A percentile compares a stretch with the other conserved stretches of the same genome.
Conservation (phyloP, 2,797 vertebrate species). For the Falco biarmicus region DNA sequence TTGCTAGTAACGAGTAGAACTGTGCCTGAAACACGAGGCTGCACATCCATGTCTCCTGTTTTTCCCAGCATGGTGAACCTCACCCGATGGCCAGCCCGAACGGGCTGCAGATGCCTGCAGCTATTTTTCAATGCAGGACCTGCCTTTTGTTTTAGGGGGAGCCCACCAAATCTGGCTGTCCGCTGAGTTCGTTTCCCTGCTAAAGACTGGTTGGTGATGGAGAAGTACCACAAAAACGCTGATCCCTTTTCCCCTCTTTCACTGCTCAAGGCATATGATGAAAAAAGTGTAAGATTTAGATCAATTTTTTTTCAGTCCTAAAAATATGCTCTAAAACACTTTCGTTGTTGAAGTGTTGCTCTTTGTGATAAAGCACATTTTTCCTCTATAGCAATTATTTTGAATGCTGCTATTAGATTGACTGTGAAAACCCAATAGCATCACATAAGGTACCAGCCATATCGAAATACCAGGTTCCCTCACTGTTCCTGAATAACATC, state of each 20-base stretch:
- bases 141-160: background rate
- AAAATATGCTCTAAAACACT: background rate
- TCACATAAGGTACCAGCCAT: background rate
- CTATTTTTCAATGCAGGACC: accelerated
- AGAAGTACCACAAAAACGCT: background rate
- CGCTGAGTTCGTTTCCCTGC: background rate
- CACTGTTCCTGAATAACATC: background rate
- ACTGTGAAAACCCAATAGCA: background rate
- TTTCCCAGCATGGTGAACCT: too few species aligned
- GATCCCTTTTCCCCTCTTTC: accelerated
- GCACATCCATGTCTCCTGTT: accelerated
- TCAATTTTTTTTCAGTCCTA: constrained; percentile 5
- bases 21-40: accelerated
- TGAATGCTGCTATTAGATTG: background rate
- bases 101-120: background rate
- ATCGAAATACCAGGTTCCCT: background rate
- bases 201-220: background rate
- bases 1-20: accelerated
- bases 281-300: background rate
- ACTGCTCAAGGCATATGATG: background rate
- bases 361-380: background rate
- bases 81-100: background rate
- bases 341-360: background rate
- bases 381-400: background rate
- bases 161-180: background rate